Conservation (phyloP, 2,113 vertebrate genomes). For the Psittacula cyanocephala region DNA sequence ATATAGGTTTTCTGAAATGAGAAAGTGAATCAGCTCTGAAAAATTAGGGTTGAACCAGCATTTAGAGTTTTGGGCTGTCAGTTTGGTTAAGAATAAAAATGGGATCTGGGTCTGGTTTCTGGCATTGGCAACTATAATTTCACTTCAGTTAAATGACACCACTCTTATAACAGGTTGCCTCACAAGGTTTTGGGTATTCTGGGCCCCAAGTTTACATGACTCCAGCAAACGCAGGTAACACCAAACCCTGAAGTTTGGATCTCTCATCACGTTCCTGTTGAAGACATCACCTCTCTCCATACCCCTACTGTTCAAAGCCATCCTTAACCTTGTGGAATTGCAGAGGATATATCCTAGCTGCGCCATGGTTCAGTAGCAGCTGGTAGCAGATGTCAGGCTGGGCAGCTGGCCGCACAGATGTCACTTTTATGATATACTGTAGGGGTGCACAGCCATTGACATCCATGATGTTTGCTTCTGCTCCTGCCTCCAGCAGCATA, state of each 20-base stretch:
- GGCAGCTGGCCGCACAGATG: conserved; percentile 80
- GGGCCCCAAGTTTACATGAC: neutral
- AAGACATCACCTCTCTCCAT: neutral
- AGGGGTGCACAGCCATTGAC: conserved; percentile 90
- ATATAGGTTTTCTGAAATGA: neutral
- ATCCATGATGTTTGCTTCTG: conserved; percentile 86
- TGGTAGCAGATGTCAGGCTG: conserved; percentile 88
- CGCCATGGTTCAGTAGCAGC: conserved; percentile 90
- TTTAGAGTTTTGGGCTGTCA: neutral
- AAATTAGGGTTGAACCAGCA: neutral
- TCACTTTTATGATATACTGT: conserved; percentile 92
- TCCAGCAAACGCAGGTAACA: neutral
- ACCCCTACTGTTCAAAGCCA: neutral
- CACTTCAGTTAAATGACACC: neutral
- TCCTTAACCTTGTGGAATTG: conserved; percentile 94
- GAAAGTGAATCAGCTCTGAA: neutral
- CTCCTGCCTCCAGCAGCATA: conserved; percentile 91
- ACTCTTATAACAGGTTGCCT: neutral
- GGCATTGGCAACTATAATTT: neutral
- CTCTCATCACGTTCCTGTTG: neutral
- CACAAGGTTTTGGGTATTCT: neutral
- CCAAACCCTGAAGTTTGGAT: neutral
- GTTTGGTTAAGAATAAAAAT: neutral
- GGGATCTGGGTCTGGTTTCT: neutral
- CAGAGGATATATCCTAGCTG: conserved; percentile 87